Evolutionary conservation across 1,140 invertebrate species (phyloP), one percentile per base, ranked within the genome.

Genomic region (Gryon sp.): DNA sequence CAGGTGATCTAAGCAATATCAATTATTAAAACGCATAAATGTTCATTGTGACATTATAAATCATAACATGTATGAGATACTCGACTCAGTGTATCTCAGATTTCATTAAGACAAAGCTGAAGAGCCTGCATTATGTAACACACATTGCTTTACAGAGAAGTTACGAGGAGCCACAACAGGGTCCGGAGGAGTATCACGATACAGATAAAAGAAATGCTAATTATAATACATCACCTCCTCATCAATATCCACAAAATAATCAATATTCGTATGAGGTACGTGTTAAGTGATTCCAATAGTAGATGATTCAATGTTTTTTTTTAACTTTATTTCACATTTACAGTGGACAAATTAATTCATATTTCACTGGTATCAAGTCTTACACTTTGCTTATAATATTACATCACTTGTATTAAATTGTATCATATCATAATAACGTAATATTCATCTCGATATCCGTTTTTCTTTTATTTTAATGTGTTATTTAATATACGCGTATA

Each of bases 151-250:
- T 82, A 40, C 77, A 86, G 86, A 87, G 82, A 80, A 87, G 84
- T 72, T 87, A 80, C 30, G 83, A 86, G 45, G 85, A 86, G 57
- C 48, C 69, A 20, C 82, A 80, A 18, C 72, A 80, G 9, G 63
- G 55, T 7, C 80, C 75, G 19, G 81, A 88, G 46, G 86, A 87
- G 45, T 88, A 86, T 66, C 85, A 87, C 50, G 86, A 88, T 14
- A 84, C 83, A 43, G 88, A 89, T 46, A 84, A 86, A 73, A 84
- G 82, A 82, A 89, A 89, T 76, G 86, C 88, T 55, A 89, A 89
- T 82, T 88, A 88, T 75, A 84, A 82, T 81, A 79, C 82, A 24
- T 86, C 84, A 66, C 81, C 84, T 18, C 75, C 82, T 14, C 84
- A 85, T 76, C 82, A 86, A 79, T 86, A 86, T 62, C 79, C 84